Conservation (phyloP, 2,797 vertebrate species). For the Microcaecilia unicolor region DNA sequence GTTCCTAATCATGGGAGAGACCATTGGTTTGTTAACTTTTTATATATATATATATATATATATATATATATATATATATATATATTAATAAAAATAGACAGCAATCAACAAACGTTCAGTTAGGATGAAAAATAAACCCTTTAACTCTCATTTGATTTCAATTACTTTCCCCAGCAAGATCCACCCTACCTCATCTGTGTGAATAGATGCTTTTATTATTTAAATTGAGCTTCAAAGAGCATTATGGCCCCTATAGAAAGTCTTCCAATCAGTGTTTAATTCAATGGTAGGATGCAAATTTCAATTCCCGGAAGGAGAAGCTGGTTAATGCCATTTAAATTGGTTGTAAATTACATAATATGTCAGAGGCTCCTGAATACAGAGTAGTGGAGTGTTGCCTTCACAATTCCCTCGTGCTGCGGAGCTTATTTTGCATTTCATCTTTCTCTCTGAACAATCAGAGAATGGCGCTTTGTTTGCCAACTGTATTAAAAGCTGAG, state of each 20-base stretch:
- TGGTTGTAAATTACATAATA: conserved; percentile 64
- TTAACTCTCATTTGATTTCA: conserved; percentile 56
- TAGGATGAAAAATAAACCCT: conserved; percentile 49
- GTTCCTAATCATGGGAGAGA: too few relatives aligned
- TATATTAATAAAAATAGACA: conserved; percentile 54
- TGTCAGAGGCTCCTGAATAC: too few relatives aligned
- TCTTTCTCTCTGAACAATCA: neutral
- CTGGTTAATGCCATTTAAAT: conserved; percentile 73
- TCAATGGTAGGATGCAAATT: conserved; percentile 65
- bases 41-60: too few relatives aligned
- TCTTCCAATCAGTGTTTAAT: conserved; percentile 63
- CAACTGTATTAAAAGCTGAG: neutral
- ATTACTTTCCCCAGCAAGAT: conserved; percentile 52
- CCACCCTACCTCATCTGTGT: conserved; percentile 45
- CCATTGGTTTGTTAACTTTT: too few relatives aligned
- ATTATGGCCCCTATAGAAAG: conserved; percentile 58
- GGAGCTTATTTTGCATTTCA: too few relatives aligned
- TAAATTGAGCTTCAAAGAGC: conserved; percentile 58
- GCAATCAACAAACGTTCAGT: conserved; percentile 51
- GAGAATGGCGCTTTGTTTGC: neutral
- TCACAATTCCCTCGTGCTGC: too few relatives aligned
- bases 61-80: too few relatives aligned
- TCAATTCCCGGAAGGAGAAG: conserved; percentile 69
- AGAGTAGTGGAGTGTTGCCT: too few relatives aligned
- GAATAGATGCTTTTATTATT: conserved; percentile 61